Base-by-base conservation (phyloP, 2,888 invertebrate genomes). In the Odontothrips loti region DNA sequence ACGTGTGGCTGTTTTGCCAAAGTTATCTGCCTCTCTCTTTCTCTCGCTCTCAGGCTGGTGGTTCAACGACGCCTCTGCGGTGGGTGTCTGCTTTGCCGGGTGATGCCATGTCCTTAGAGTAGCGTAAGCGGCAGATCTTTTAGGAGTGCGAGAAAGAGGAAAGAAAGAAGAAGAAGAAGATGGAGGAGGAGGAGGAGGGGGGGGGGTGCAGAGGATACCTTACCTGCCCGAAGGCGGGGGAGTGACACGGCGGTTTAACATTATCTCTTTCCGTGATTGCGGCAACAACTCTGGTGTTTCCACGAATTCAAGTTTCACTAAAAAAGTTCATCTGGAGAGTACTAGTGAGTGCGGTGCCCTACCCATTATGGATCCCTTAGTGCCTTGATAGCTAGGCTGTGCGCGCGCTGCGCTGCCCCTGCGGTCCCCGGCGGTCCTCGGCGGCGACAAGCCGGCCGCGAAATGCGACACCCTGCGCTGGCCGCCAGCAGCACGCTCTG, bases 181-280 rank as follows among this genome's bases (percentile, higher is more conserved):
- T n/a, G n/a, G n/a, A n/a, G n/a, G n/a, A n/a, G n/a, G n/a, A n/a
- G n/a, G n/a, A n/a, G 34, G 34, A 43, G 34, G 2, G 34, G 34
- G 3, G 34, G 34, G 34, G 34, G 34, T 43, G 34, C 34, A 43
- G 34, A 6, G 34, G 34, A 43, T 43, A 43, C 34, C 34, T 43
- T 43, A 43, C 34, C 34, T 43, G 34, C 34, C 58, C 15, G 58
- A 20, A 20, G 58, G 20, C 58, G 58, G 27, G 68, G 23, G 23
- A 75, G 23, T 27, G 27, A 27, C 68, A 75, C 68, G 68, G 27
- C 68, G 68, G 27, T 75, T 75, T 27, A 75, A 12, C 27, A 75
- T 75, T 75, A 75, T 75, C 68, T 75, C 68, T 75, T 23, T 75
- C 12, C 68, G 68, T 75, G 68, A 75, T 75, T 75, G 68, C 68